These are phyloP conservation scores for Tuta absoluta DNA, from an alignment of 2,888 invertebrate species.

Conservation along the genomic window DNA sequence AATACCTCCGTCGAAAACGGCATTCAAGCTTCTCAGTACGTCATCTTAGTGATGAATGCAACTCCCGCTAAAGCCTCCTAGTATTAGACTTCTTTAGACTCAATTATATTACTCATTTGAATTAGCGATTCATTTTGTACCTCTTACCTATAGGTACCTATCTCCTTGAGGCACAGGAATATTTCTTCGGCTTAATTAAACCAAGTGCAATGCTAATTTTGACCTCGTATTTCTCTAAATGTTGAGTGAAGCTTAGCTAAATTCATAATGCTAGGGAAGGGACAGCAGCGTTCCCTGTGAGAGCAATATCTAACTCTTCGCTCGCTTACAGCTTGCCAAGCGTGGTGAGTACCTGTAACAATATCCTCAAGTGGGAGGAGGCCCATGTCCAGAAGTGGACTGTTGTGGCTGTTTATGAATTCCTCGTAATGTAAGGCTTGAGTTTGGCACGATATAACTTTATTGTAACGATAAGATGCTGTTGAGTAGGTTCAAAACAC, in stretches of 20 bases:
- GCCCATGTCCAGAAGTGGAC: too few species aligned
- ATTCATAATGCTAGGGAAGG: too few species aligned
- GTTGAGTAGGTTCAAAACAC: neutral
- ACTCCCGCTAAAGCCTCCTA: slow-evolving; percentile 48
- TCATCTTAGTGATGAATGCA: slow-evolving; percentile 55
- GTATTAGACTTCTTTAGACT: slow-evolving; percentile 25
- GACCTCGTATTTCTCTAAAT: slow-evolving; percentile 1
- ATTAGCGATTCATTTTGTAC: neutral
- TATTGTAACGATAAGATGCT: neutral
- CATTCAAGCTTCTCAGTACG: slow-evolving; percentile 55
- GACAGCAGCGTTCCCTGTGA: too few species aligned
- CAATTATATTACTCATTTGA: slow-evolving; percentile 11
- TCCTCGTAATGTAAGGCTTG: slow-evolving; percentile 2
- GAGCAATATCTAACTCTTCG: too few species aligned
- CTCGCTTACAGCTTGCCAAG: too few species aligned
- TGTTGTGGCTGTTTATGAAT: too few species aligned
- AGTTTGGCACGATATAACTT: too few species aligned
- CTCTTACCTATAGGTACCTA: neutral
- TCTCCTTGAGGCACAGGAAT: neutral
- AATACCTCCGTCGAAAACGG: slow-evolving; percentile 56
- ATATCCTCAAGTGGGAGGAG: too few species aligned
- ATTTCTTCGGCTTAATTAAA: slow-evolving; percentile 20
- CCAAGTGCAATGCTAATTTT: slow-evolving; percentile 17
- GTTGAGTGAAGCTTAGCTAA: too few species aligned
- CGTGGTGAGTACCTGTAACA: too few species aligned